A percentile compares a stretch with the other conserved stretches of the same genome.
Conservation (phyloP, 2,113 vertebrate genomes). For the Rousettus leschenaultii region DNA sequence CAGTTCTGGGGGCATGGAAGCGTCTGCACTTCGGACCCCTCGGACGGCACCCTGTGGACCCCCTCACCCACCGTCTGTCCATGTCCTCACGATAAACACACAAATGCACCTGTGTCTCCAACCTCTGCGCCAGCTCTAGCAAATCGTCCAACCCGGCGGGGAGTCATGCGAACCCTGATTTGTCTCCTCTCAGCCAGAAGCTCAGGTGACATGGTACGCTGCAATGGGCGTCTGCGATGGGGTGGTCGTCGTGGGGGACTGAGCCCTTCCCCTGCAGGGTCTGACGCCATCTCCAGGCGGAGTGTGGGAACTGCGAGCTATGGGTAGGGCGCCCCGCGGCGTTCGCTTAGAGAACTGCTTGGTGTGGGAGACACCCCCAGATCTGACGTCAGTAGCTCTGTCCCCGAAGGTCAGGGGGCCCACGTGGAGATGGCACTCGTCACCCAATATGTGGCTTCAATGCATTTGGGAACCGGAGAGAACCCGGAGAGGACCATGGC, state of each 20-base stretch:
- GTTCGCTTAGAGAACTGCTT: too few species aligned
- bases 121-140: background rate
- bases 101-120: too few species aligned
- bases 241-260: too few species aligned
- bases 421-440: rapidly evolving
- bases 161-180: background rate
- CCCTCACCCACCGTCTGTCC: too few species aligned
- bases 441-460: too few species aligned
- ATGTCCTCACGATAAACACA: too few species aligned
- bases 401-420: background rate
- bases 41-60: background rate
- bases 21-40: background rate
- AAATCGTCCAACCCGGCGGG: background rate
- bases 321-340: too few species aligned
- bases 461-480: too few species aligned
- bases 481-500: background rate
- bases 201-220: background rate
- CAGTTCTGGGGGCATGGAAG: background rate
- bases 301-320: too few species aligned
- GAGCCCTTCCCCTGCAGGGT: background rate
- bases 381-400: background rate
- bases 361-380: background rate
- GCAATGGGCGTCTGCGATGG: rapidly evolving
- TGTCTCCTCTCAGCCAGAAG: background rate
- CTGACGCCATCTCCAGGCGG: too few species aligned